Evolutionary conservation across 1,140 invertebrate species (phyloP).

Genomic region (Zaprionus kolodkinae): DNA sequence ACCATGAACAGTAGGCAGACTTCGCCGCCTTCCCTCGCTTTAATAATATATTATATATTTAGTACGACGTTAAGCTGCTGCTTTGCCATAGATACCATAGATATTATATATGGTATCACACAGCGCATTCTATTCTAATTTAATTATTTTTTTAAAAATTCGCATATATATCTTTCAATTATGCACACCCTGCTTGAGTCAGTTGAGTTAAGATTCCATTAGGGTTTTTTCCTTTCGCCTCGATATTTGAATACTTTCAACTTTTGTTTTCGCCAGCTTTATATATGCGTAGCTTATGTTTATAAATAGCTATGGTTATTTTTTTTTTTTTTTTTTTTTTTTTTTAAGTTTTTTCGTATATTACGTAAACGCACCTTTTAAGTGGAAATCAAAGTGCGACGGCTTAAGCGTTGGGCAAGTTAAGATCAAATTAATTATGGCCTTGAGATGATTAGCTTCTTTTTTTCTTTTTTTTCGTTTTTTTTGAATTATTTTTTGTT

Average conservation of each 20-base stretch:
- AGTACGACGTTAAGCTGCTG: neutral
- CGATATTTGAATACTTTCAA: conserved; percentile 3
- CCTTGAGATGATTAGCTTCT: neutral
- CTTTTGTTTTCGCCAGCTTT: conserved; percentile 1
- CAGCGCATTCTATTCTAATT: neutral
- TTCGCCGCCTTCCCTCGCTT: neutral
- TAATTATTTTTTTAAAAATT: neutral
- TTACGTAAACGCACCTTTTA: neutral
- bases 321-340: neutral
- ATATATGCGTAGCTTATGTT: neutral
- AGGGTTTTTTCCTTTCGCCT: neutral
- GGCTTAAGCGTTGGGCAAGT: neutral
- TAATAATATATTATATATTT: conserved; percentile 3
- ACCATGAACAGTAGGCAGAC: conserved; percentile 72
- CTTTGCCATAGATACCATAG: neutral
- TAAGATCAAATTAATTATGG: neutral
- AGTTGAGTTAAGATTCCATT: neutral
- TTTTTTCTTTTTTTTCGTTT: neutral
- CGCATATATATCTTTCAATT: neutral
- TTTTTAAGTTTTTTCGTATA: neutral
- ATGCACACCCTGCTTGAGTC: neutral
- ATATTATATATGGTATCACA: neutral
- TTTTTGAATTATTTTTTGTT: neutral
- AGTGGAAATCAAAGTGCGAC: neutral
- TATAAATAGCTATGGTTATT: neutral